These are phyloP conservation scores for Aphodius sticticus DNA, from an alignment of 2,888 invertebrate species.

Conservation along the genomic window DNA sequence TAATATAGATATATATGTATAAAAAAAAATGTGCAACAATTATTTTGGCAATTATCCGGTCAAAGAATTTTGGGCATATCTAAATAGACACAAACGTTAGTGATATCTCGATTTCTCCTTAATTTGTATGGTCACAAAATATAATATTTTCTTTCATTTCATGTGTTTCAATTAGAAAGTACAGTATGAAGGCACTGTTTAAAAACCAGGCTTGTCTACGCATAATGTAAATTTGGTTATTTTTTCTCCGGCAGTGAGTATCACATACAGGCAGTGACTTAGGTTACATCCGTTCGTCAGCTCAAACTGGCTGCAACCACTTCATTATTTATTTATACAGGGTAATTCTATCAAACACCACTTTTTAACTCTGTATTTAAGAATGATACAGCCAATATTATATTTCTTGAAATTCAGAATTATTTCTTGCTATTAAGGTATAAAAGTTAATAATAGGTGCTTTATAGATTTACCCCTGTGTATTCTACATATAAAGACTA, in stretches of 20 bases:
- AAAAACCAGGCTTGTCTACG: slow-evolving; percentile 49
- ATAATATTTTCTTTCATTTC: slow-evolving; percentile 48
- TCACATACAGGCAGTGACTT: slow-evolving; percentile 56
- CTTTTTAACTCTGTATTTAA: background rate
- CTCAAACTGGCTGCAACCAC: slow-evolving; percentile 38
- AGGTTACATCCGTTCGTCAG: slow-evolving; percentile 28
- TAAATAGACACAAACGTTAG: background rate
- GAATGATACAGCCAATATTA: background rate
- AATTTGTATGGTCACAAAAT: slow-evolving; percentile 53
- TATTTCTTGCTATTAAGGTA: no score
- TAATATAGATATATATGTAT: background rate
- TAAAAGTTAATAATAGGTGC: background rate
- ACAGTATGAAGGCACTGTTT: slow-evolving; percentile 55
- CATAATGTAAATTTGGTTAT: slow-evolving; percentile 47
- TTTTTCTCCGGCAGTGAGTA: slow-evolving; percentile 50
- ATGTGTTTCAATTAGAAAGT: slow-evolving; percentile 47
- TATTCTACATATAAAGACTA: slow-evolving; percentile 29
- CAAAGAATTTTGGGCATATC: background rate
- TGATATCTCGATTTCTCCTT: slow-evolving; percentile 39
- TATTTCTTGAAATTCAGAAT: background rate
- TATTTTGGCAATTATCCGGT: background rate
- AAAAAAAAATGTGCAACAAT: background rate
- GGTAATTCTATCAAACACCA: background rate
- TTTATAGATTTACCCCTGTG: background rate
- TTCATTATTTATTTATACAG: slow-evolving; percentile 26